Evolutionary conservation across 2,797 vertebrate species (phyloP), one percentile per base, ranked within the genome.

Genomic region (Poecile montanus): DNA sequence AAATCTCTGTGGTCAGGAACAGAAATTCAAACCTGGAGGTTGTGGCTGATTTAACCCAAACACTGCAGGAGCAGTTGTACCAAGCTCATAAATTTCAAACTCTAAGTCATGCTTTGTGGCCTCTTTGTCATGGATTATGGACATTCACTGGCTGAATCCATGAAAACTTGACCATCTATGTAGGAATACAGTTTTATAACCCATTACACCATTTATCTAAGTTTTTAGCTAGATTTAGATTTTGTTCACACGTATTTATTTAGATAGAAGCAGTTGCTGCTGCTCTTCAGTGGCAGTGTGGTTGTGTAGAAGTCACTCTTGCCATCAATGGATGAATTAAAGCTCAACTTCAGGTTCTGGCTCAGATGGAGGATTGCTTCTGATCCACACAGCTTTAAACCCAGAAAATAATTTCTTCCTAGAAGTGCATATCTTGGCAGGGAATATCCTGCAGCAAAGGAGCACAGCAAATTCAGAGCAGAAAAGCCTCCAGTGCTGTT

Each of bases 231-330:
- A 27, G 16, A 3, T 53, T 48, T 67, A 26, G 7, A 10, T n/a
- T 36, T 85, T 63, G 9, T 27, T 89, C 53, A 9, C 5, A 11
- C 53, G 5, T 11, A 67, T 72, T 85, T 80, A 27, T 85, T 83
- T 66, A 66, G 17, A 6, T 15, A 11, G 9, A 42, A 68, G 30
- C 7, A 25, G 23, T 11, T 65, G 23, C 21, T 45, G 14, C 9
- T 56, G 23, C 17, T n/a, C 11, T 50, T 65, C 56, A 50, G 2
- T 13, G 32, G 34, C n/a, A 65, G 2, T 0, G 2, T 45, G 11
- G 29, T 29, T 34, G 38, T 29, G 26, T 65, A 38, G 47, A n/a
- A 78, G 10, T 5, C 54, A 57, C 13, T 54, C 5, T 5, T 40
- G 27, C 7, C 10, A 6, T 44, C 60, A 53, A 0, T n/a, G 30